These are phyloP conservation scores for Pantelozetes paolii DNA, from an alignment of 2,888 invertebrate genomes.

Conservation along the genomic window DNA sequence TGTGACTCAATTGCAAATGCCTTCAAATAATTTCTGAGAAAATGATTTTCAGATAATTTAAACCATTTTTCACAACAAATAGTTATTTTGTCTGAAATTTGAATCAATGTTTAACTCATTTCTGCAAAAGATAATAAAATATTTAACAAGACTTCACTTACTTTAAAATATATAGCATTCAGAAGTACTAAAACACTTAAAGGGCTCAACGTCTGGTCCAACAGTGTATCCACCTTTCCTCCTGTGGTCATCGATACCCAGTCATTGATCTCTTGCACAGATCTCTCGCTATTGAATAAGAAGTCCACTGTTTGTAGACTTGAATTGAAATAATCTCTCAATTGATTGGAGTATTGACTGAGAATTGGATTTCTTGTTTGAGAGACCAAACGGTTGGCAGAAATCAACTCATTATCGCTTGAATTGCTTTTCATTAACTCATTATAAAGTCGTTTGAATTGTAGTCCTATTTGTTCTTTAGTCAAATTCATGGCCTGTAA, in stretches of 20 bases:
- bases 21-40: no score
- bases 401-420: conserved; percentile 7
- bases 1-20: no score
- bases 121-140: not conserved
- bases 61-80: no score
- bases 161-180: conserved; percentile 56
- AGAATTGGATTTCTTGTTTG: conserved; percentile 24
- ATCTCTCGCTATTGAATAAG: conserved; percentile 27
- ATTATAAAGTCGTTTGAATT: conserved; percentile 27
- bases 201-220: conserved; percentile 38
- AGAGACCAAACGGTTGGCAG: conserved; percentile 11
- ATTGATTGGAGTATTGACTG: conserved; percentile 26
- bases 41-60: no score
- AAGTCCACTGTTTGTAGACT: conserved; percentile 42
- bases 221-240: conserved; percentile 41
- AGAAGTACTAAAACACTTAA: conserved; percentile 53
- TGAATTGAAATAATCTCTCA: conserved; percentile 43
- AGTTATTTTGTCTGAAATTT: not conserved
- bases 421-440: not conserved
- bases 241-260: conserved; percentile 39
- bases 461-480: conserved; percentile 9
- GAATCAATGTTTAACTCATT: no score
- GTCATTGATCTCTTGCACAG: conserved; percentile 34
- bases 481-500: not conserved
- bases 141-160: conserved; percentile 19